These are phyloP conservation scores for Hypercompe scribonia DNA, from an alignment of 2,888 invertebrate genomes.

Conservation along the genomic window DNA sequence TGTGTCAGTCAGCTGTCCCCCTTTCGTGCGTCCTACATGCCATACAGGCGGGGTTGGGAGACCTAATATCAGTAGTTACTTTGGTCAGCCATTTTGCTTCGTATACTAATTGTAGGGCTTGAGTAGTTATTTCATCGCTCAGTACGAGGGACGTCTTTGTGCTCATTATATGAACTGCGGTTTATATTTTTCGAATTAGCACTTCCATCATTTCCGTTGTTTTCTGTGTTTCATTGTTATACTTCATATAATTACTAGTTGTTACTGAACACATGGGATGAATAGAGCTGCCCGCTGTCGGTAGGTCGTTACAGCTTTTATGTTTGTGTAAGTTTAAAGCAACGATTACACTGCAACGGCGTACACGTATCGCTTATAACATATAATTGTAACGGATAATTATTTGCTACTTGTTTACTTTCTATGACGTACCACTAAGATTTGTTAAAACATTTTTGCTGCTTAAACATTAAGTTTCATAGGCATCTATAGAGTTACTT, in stretches of 20 bases:
- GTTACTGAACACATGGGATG: constrained; percentile 54
- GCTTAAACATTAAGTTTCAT: no score
- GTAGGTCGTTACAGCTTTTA: constrained; percentile 35
- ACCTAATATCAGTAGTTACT: constrained; percentile 53
- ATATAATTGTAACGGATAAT: neutral
- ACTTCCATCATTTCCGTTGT: constrained; percentile 80
- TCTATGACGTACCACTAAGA: neutral
- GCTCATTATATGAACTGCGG: constrained; percentile 76
- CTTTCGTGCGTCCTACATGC: constrained; percentile 26
- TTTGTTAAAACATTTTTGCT: no score
- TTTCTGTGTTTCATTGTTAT: constrained; percentile 73
- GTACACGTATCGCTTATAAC: neutral
- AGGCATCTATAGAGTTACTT: no score
- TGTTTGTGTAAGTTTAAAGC: constrained; percentile 35
- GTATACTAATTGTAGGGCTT: constrained; percentile 79
- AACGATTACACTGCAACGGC: constrained; percentile 30
- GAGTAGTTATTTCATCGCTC: constrained; percentile 80
- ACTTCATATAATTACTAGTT: constrained; percentile 69
- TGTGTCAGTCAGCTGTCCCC: constrained; percentile 43
- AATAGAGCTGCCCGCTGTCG: constrained; percentile 31
- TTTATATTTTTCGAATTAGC: constrained; percentile 85
- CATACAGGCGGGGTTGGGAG: constrained; percentile 26
- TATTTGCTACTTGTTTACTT: neutral
- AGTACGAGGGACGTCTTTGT: constrained; percentile 75
- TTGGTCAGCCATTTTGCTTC: constrained; percentile 83